phyloP scores from a whole-genome alignment of 2,888 invertebrate species.

The Priocnemis perturbator region DNA sequence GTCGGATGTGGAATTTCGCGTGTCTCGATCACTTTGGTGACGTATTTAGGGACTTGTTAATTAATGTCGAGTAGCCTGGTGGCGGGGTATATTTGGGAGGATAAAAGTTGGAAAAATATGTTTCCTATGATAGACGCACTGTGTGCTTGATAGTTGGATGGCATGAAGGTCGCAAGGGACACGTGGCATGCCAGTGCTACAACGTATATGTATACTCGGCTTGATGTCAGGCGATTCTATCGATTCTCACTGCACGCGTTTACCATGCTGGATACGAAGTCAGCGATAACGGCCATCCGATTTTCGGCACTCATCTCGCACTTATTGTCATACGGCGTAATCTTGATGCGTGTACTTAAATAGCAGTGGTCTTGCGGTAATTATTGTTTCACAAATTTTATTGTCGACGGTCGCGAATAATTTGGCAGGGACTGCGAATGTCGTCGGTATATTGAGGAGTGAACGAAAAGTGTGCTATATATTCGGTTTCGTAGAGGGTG shows the following conservation, averaged over 20 bases:
- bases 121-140: neutral
- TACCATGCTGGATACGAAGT: constrained; percentile 56
- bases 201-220: constrained; percentile 51
- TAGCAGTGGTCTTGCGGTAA: constrained; percentile 58
- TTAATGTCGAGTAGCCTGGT: too few species aligned
- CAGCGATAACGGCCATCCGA: constrained; percentile 49
- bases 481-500: too few species aligned
- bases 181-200: constrained; percentile 56
- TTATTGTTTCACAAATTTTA: neutral
- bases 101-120: too few species aligned
- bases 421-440: too few species aligned
- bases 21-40: too few species aligned
- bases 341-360: constrained; percentile 55
- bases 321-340: constrained; percentile 51
- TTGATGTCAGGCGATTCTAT: constrained; percentile 43
- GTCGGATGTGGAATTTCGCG: too few species aligned
- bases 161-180: constrained; percentile 56
- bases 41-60: too few species aligned
- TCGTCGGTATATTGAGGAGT: too few species aligned
- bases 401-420: too few species aligned
- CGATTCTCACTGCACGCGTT: constrained; percentile 50
- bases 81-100: too few species aligned
- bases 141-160: constrained; percentile 24
- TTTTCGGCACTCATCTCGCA: constrained; percentile 51
- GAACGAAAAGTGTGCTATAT: too few species aligned